Evolutionary conservation across 1,140 invertebrate species (phyloP).

Genomic region (Condylostylus longicornis): DNA sequence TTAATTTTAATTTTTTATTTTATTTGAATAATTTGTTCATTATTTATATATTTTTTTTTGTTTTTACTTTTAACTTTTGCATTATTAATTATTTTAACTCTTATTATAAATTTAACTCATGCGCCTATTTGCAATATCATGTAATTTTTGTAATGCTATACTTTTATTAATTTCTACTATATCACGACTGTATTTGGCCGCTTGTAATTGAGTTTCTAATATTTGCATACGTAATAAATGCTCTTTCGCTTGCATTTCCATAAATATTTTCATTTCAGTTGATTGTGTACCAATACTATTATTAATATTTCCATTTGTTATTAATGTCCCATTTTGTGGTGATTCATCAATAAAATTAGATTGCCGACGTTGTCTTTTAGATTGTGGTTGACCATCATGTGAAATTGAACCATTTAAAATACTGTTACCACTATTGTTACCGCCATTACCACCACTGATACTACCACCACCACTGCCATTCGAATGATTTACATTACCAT

Average conservation of each 20-base stretch:
- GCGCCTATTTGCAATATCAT: conserved; percentile 26
- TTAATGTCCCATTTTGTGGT: too few species aligned
- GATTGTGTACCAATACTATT: conserved; percentile 8
- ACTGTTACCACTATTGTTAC: conserved; percentile 15
- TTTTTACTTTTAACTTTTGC: too few species aligned
- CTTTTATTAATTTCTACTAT: conserved; percentile 31
- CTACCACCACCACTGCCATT: conserved; percentile 18
- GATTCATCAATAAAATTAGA: too few species aligned
- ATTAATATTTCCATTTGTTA: too few species aligned
- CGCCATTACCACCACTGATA: conserved; percentile 13
- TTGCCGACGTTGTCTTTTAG: conserved; percentile 19
- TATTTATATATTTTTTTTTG: too few species aligned
- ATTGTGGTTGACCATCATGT: conserved; percentile 14
- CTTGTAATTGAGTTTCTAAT: conserved; percentile 29
- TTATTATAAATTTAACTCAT: neutral
- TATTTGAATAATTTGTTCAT: too few species aligned
- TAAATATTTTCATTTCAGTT: conserved; percentile 23
- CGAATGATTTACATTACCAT: too few species aligned
- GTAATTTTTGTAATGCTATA: conserved; percentile 26
- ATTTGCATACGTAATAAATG: conserved; percentile 31
- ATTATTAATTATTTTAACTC: too few species aligned
- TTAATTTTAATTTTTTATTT: neutral
- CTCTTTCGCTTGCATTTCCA: conserved; percentile 32
- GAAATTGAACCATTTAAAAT: conserved; percentile 9
- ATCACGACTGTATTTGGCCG: conserved; percentile 29